A percentile compares a stretch with the other conserved stretches of the same genome.
phyloP scores from a whole-genome alignment of 2,797 vertebrate genomes.

The Gymnothorax javanicus region DNA sequence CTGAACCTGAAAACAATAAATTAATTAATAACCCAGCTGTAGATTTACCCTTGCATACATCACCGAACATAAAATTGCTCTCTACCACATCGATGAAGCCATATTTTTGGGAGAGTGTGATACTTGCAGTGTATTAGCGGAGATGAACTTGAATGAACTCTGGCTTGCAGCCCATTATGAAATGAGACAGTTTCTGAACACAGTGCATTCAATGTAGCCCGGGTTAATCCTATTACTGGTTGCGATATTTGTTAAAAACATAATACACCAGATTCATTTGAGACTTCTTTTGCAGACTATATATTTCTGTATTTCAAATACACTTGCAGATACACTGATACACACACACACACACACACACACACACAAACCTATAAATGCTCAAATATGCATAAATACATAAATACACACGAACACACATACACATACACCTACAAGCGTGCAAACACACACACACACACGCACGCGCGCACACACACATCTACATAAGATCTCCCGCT shows the following conservation, averaged over 20 bases:
- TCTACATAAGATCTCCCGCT: not conserved
- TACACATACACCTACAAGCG: too few relatives aligned
- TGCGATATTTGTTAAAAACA: not conserved
- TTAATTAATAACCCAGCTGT: constrained; percentile 15
- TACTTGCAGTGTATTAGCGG: not conserved
- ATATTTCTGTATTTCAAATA: not conserved
- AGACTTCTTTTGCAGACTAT: not conserved
- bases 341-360: too few relatives aligned
- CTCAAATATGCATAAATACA: too few relatives aligned
- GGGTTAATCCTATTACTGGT: not conserved
- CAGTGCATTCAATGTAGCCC: too few relatives aligned
- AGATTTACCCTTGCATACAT: constrained; percentile 16
- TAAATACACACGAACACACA: too few relatives aligned
- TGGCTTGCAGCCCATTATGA: not conserved
- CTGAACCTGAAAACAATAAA: not conserved
- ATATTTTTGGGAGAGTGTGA: not conserved
- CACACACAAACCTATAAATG: too few relatives aligned
- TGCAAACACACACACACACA: constrained; percentile 3
- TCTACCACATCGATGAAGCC: constrained; percentile 22
- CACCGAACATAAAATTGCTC: not conserved
- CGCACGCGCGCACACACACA: not conserved
- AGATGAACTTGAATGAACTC: not conserved
- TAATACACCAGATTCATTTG: not conserved
- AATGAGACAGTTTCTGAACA: not conserved
- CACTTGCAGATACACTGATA: not conserved